These are phyloP conservation scores for Canis aureus DNA, from an alignment of 2,113 vertebrate genomes.

Conservation along the genomic window DNA sequence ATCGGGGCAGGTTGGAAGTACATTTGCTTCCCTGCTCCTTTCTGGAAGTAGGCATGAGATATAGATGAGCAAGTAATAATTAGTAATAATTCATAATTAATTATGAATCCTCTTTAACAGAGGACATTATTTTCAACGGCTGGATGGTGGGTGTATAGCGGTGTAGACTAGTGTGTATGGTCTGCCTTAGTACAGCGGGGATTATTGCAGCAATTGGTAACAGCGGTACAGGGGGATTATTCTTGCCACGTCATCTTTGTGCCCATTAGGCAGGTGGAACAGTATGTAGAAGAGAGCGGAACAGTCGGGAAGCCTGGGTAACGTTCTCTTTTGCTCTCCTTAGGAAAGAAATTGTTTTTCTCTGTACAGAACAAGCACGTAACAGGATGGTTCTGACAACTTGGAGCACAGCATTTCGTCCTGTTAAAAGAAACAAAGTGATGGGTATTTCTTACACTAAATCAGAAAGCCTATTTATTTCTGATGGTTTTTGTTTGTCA, in stretches of 20 bases:
- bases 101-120: not conserved
- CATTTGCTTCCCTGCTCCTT: not conserved
- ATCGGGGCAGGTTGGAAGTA: not conserved
- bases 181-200: not conserved
- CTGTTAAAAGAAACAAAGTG: not conserved
- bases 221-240: not conserved
- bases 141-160: not conserved
- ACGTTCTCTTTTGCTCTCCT: not conserved
- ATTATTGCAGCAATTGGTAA: not conserved
- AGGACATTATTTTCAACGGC: no score
- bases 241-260: not conserved
- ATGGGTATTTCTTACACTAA: not conserved
- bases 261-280: not conserved
- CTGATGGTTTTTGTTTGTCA: not conserved
- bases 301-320: not conserved
- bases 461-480: not conserved
- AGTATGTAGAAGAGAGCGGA: not conserved
- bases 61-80: not conserved
- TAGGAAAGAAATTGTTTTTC: not conserved
- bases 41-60: not conserved
- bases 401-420: not conserved
- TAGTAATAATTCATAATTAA: not conserved
- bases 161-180: rapidly evolving
- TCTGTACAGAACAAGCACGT: not conserved
- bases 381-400: not conserved